These are phyloP conservation scores for Flexamia atlantica DNA, from an alignment of 2,888 invertebrate genomes.

Conservation along the genomic window DNA sequence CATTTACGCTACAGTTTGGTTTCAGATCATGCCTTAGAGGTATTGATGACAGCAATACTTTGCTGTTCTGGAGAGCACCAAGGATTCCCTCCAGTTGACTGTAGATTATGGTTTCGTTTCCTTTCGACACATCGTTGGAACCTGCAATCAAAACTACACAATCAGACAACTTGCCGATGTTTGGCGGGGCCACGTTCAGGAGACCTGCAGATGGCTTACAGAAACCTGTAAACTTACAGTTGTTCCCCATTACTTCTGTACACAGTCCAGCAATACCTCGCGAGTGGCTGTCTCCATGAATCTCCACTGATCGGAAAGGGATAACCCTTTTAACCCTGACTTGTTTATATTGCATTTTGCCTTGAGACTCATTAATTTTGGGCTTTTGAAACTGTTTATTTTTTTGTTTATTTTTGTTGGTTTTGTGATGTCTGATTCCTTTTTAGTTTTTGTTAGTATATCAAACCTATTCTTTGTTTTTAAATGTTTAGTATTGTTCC, in stretches of 20 bases:
- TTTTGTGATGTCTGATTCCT: too few species aligned
- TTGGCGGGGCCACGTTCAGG: not conserved
- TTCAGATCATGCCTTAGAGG: slow-evolving; percentile 5
- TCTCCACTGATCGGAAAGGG: slow-evolving; percentile 17
- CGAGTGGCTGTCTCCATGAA: slow-evolving; percentile 7
- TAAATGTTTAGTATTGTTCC: too few species aligned
- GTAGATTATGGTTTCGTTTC: slow-evolving; percentile 5
- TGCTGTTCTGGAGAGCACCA: not conserved
- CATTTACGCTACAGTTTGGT: not conserved
- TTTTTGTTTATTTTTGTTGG: too few species aligned
- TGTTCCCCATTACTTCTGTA: too few species aligned
- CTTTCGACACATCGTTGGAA: not conserved
- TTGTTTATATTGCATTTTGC: too few species aligned
- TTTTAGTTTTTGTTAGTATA: too few species aligned
- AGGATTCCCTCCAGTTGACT: not conserved
- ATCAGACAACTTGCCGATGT: not conserved
- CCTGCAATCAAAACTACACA: not conserved
- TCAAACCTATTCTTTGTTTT: too few species aligned
- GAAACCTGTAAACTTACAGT: too few species aligned
- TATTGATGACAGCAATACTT: not conserved
- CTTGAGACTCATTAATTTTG: too few species aligned
- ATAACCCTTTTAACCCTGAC: too few species aligned
- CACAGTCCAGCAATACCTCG: too few species aligned
- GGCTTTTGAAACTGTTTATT: too few species aligned
- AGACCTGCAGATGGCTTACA: slow-evolving; percentile 1